A percentile compares a stretch with the other conserved stretches of the same genome.
Evolutionary conservation across 2,888 invertebrate species (phyloP).

Genomic region (Ectropis crepuscularia): DNA sequence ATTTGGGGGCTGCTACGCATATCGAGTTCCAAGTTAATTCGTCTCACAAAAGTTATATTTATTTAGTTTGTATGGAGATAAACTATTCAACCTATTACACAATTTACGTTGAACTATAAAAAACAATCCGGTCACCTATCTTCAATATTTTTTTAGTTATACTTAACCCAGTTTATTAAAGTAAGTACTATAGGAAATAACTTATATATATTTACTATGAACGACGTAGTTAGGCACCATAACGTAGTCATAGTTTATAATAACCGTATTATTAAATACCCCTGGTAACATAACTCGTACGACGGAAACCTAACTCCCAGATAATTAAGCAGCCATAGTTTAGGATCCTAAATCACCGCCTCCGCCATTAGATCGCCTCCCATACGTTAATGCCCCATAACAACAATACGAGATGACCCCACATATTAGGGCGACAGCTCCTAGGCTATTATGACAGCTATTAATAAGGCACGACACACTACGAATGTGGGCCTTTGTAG

Average conservation of each 20-base stretch:
- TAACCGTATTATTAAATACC: conserved; percentile 11
- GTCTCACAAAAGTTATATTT: too few species aligned
- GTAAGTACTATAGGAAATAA: too few species aligned
- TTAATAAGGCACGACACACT: conserved; percentile 33
- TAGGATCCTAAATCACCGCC: conserved; percentile 29
- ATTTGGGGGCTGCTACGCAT: too few species aligned
- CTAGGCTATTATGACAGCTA: conserved; percentile 37
- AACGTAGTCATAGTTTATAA: background rate
- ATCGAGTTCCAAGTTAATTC: too few species aligned
- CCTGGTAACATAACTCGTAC: conserved; percentile 9
- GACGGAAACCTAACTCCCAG: conserved; percentile 22
- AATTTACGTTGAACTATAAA: too few species aligned
- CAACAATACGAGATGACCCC: conserved; percentile 34
- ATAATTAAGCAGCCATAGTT: conserved; percentile 29
- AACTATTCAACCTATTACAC: too few species aligned
- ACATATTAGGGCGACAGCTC: conserved; percentile 33
- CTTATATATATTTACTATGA: too few species aligned
- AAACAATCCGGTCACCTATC: too few species aligned
- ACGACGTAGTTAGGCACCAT: background rate
- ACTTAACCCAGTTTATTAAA: too few species aligned
- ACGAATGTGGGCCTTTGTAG: conserved; percentile 18
- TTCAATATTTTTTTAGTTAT: too few species aligned
- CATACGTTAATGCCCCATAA: conserved; percentile 33
- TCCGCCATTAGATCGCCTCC: conserved; percentile 27
- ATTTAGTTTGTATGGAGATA: too few species aligned